Conservation (phyloP, 2,888 invertebrate genomes). For the Drosophila formosana region DNA sequence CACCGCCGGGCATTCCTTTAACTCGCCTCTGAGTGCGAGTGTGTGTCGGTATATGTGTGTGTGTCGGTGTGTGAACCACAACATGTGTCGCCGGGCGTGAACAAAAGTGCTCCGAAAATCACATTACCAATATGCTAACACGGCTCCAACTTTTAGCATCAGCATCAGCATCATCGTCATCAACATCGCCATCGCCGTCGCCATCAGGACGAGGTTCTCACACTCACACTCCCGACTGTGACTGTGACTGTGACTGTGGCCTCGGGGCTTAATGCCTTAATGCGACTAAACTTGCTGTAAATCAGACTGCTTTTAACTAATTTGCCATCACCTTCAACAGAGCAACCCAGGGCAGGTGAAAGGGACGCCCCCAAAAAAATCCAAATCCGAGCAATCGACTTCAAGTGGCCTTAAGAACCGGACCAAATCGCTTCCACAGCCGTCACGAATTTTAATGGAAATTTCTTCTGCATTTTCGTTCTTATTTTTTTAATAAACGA, state of each 20-base stretch:
- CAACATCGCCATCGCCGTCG: neutral
- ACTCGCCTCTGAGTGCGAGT: slow-evolving; percentile 20
- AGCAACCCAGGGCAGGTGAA: slow-evolving; percentile 38
- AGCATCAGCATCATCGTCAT: slow-evolving; percentile 29
- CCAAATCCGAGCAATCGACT: slow-evolving; percentile 56
- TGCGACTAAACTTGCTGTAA: slow-evolving; percentile 73
- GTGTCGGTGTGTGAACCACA: slow-evolving; percentile 70
- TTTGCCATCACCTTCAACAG: slow-evolving; percentile 49
- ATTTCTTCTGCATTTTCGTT: slow-evolving; percentile 24
- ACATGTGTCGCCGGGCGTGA: slow-evolving; percentile 76
- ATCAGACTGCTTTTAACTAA: slow-evolving; percentile 73
- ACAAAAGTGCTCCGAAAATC: slow-evolving; percentile 76
- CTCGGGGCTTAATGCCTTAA: slow-evolving; percentile 70
- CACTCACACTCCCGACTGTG: neutral
- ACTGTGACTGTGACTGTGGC: neutral
- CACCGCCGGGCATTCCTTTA: slow-evolving; percentile 53
- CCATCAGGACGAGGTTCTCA: slow-evolving; percentile 8
- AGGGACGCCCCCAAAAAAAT: slow-evolving; percentile 29
- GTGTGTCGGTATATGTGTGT: slow-evolving; percentile 5
- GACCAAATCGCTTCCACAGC: slow-evolving; percentile 46
- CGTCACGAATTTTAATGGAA: slow-evolving; percentile 63
- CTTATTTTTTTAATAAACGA: slow-evolving; percentile 54
- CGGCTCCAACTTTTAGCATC: slow-evolving; percentile 44
- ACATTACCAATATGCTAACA: slow-evolving; percentile 69
- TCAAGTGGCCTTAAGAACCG: slow-evolving; percentile 55